phyloP scores from a whole-genome alignment of 2,888 invertebrate species.

The Stomorhina lunata region DNA sequence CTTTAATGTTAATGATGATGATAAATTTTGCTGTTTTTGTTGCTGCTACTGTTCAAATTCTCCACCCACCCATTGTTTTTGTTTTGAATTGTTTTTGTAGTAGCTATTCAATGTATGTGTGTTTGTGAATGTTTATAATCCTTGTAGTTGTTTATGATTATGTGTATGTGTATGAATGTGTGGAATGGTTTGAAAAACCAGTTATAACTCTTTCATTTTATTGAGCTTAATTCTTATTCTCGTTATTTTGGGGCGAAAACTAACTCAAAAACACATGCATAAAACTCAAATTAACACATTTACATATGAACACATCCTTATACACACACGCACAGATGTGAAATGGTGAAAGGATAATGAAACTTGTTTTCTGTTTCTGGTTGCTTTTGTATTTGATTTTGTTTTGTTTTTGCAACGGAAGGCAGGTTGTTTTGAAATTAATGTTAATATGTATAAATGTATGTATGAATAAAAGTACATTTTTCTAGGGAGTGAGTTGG shows the following conservation, averaged over 20 bases:
- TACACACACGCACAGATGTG: background rate
- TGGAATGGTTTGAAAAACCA: slow-evolving; percentile 29
- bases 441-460: background rate
- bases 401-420: slow-evolving; percentile 49
- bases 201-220: slow-evolving; percentile 66
- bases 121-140: background rate
- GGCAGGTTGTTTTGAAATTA: slow-evolving; percentile 51
- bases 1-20: slow-evolving; percentile 14
- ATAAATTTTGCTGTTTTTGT: background rate
- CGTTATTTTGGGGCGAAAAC: slow-evolving; percentile 66
- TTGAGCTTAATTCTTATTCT: slow-evolving; percentile 65
- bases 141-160: slow-evolving; percentile 27
- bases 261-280: slow-evolving; percentile 65
- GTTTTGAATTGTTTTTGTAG: slow-evolving; percentile 13
- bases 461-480: background rate
- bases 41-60: slow-evolving; percentile 38
- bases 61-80: slow-evolving; percentile 63
- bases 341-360: no score
- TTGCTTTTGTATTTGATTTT: slow-evolving; percentile 47
- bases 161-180: background rate
- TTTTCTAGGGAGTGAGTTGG: background rate
- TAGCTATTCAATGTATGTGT: no score
- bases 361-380: slow-evolving; percentile 47
- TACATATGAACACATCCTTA: slow-evolving; percentile 30
- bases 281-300: slow-evolving; percentile 60